Evolutionary conservation across 2,113 vertebrate genomes (phyloP), one percentile per base, ranked within the genome.

Genomic region (Xenus cinereus): DNA sequence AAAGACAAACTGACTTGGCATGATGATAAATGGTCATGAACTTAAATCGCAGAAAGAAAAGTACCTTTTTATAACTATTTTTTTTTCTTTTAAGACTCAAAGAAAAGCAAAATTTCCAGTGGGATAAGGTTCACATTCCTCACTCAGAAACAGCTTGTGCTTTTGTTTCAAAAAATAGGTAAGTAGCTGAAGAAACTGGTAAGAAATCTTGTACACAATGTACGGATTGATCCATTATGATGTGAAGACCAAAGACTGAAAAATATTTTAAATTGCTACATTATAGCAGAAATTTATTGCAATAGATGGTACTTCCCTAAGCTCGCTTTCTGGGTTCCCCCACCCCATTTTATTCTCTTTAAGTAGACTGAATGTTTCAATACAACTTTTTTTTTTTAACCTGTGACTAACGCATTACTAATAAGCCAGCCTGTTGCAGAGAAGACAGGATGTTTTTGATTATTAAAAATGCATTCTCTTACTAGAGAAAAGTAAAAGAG

Each of bases 1-100:
- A 92, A 93, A 84, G 60, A 87, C 45, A 79, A 89, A 92, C 24
- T 81, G 39, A 78, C 64, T 75, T 45, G 16, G 69, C 48, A 32
- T 27, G 22, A 88, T 92, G 80, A 92, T 81, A 91, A 95, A 93
- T 92, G 37, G 21, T 72, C 12, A 4, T 54, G 77, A 87, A 87
- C 67, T 93, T 92, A 82, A 91, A 89, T 89, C 89, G 95, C 53
- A 92, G 53, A 95, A 68, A 91, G 64, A 62, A 88, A 94, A 95
- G 91, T 89, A 96, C 86, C 90, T 95, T 95, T 95, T 84, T 54
- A 83, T 64, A 90, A 43, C 9, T 63, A 14, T 20, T 37, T 41
- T 59, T n/a, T 5, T 35, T 60, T 54, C 62, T 89, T 84, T 63
- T 46, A 72, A 80, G 62, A 35, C 62, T 83, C 51, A 20, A 51